Percentiles rank a stretch among this genome's conserved stretches.
phyloP scores from a whole-genome alignment of 2,113 vertebrate species.

The Solea solea region DNA sequence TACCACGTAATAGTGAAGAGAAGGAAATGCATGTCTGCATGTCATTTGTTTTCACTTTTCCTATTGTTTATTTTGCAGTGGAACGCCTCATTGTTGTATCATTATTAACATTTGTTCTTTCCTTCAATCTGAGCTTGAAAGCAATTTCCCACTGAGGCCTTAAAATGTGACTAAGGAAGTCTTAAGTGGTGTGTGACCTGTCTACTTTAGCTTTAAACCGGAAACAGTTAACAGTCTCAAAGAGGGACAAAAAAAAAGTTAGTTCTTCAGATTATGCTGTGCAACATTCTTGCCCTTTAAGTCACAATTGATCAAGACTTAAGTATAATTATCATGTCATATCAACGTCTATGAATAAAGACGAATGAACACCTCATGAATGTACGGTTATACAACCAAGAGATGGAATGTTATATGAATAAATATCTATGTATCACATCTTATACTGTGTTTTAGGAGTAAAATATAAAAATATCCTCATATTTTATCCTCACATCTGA shows the following conservation, averaged over 20 bases:
- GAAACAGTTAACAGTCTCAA: conserved; percentile 26
- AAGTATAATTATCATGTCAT: not conserved
- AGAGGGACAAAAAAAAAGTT: not conserved
- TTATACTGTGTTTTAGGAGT: not conserved
- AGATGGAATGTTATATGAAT: conserved; percentile 4
- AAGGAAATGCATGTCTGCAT: conserved; percentile 8
- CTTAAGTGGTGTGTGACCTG: conserved; percentile 38
- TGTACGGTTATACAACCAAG: not conserved
- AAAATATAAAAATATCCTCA: not conserved
- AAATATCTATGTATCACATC: not conserved
- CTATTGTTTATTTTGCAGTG: conserved; percentile 60
- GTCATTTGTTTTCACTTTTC: conserved; percentile 51
- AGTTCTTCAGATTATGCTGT: not conserved
- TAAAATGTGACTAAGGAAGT: conserved; percentile 44
- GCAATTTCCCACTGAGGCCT: conserved; percentile 54
- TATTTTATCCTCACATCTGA: not conserved
- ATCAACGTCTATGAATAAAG: not conserved
- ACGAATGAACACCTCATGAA: not conserved
- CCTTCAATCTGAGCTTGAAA: conserved; percentile 32
- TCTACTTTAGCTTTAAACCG: conserved; percentile 17
- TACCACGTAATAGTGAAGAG: not conserved
- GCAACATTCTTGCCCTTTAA: conserved; percentile 11
- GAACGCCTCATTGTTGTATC: conserved; percentile 24
- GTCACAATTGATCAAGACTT: not conserved
- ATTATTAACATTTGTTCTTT: conserved; percentile 14